Percentiles rank a stretch among this genome's conserved stretches.
These are phyloP conservation scores for Bungarus multicinctus DNA, from an alignment of 2,113 vertebrate genomes.

Conservation along the genomic window DNA sequence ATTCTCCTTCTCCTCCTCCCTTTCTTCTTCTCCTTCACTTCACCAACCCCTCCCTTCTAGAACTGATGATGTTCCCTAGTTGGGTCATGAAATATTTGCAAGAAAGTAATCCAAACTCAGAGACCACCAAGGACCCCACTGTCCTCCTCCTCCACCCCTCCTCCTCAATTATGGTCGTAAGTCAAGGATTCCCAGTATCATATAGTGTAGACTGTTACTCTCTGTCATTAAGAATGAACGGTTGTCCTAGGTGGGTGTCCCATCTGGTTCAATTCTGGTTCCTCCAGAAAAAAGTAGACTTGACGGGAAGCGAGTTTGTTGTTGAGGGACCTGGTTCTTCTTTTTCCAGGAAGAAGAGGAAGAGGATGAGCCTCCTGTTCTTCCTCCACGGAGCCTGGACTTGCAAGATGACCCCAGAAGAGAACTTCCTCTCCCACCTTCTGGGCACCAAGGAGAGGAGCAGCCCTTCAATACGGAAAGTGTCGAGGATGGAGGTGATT, in stretches of 20 bases:
- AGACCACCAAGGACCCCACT: background rate
- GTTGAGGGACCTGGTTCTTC: background rate
- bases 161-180: background rate
- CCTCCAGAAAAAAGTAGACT: background rate
- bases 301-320: background rate
- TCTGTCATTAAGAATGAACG: background rate
- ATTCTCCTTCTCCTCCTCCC: too few relatives aligned
- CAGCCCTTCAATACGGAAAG: background rate
- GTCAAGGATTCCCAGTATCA: background rate
- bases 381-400: constrained; percentile 59
- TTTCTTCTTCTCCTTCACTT: too few relatives aligned
- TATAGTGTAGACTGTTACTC: background rate
- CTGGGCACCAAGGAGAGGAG: background rate
- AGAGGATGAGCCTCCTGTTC: constrained; percentile 52
- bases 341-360: constrained; percentile 30
- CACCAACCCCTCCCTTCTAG: too few relatives aligned
- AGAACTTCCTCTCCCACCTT: background rate
- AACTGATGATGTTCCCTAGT: too few relatives aligned
- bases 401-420: background rate
- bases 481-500: background rate
- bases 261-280: background rate
- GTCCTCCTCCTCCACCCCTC: too few relatives aligned
- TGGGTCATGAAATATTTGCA: background rate
- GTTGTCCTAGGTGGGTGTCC: background rate
- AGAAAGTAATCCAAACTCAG: background rate